phyloP scores from a whole-genome alignment of 1,140 invertebrate genomes.

The Lordiphosa mommai region DNA sequence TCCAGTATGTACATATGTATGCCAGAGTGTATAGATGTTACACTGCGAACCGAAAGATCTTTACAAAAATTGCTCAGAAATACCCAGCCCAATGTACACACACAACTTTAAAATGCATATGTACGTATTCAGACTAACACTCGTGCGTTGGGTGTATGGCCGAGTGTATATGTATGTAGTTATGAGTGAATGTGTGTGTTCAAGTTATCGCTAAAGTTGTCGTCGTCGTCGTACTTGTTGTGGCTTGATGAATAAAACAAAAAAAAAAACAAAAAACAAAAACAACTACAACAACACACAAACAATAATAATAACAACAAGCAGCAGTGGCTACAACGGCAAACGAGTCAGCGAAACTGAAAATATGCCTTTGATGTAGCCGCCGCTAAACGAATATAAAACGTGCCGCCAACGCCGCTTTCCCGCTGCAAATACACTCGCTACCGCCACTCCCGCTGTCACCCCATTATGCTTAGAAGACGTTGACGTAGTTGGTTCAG shows the following conservation, averaged over 20 bases:
- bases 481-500: slow-evolving; percentile 7
- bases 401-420: slow-evolving; percentile 55
- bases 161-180: slow-evolving; percentile 1
- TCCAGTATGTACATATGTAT: not conserved
- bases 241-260: slow-evolving; percentile 45
- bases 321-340: slow-evolving; percentile 38
- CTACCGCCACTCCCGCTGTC: slow-evolving; percentile 3
- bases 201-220: slow-evolving; percentile 34
- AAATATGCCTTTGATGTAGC: slow-evolving; percentile 68
- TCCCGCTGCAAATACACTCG: slow-evolving; percentile 9
- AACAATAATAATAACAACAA: slow-evolving; percentile 46
- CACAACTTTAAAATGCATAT: not conserved
- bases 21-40: not conserved
- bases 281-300: slow-evolving; percentile 20
- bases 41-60: not conserved
- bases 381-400: slow-evolving; percentile 66
- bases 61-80: too few relatives aligned
- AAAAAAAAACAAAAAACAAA: slow-evolving; percentile 16
- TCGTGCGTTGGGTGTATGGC: not conserved
- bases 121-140: not conserved
- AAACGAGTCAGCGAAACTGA: slow-evolving; percentile 57
- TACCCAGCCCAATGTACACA: too few relatives aligned
- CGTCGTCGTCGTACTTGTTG: slow-evolving; percentile 24
- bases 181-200: slow-evolving; percentile 10
- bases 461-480: slow-evolving; percentile 2